phyloP scores from a whole-genome alignment of 2,888 invertebrate species.

The Thyatira batis region DNA sequence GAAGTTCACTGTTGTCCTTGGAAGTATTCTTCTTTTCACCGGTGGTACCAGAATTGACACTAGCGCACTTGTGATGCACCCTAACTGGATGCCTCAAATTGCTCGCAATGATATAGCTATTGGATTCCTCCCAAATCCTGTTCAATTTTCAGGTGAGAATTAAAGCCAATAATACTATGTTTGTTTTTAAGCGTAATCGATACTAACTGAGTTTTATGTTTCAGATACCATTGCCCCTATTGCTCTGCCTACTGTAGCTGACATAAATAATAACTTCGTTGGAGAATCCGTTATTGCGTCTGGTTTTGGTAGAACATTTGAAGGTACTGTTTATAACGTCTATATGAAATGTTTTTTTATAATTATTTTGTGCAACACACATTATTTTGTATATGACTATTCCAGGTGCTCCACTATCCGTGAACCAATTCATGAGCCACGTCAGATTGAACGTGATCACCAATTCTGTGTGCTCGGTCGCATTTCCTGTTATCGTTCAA shows the following conservation, averaged over 20 bases:
- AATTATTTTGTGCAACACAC: background rate
- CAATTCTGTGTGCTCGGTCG: slow-evolving; percentile 34
- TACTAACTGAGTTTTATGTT: slow-evolving; percentile 6
- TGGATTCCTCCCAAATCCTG: slow-evolving; percentile 36
- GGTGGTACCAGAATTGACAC: slow-evolving; percentile 48
- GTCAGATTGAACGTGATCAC: slow-evolving; percentile 46
- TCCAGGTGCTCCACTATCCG: slow-evolving; percentile 31
- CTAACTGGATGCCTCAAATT: slow-evolving; percentile 42
- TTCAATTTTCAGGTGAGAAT: slow-evolving; percentile 40
- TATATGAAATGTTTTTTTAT: background rate
- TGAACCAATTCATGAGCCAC: slow-evolving; percentile 31
- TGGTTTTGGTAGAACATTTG: slow-evolving; percentile 46
- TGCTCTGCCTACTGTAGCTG: slow-evolving; percentile 36
- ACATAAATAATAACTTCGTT: slow-evolving; percentile 29
- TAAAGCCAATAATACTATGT: no score
- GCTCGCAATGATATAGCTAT: slow-evolving; percentile 52
- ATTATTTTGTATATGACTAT: background rate
- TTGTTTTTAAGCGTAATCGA: background rate
- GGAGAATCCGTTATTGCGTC: slow-evolving; percentile 40
- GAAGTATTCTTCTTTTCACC: slow-evolving; percentile 41
- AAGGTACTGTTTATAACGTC: slow-evolving; percentile 30
- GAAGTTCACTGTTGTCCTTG: slow-evolving; percentile 50
- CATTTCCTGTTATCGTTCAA: slow-evolving; percentile 39
- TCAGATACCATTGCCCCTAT: slow-evolving; percentile 41
- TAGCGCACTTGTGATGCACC: slow-evolving; percentile 40